Evolutionary conservation across 2,888 invertebrate species (phyloP), one percentile per base, ranked within the genome.

Genomic region (Pyrrhia umbra): DNA sequence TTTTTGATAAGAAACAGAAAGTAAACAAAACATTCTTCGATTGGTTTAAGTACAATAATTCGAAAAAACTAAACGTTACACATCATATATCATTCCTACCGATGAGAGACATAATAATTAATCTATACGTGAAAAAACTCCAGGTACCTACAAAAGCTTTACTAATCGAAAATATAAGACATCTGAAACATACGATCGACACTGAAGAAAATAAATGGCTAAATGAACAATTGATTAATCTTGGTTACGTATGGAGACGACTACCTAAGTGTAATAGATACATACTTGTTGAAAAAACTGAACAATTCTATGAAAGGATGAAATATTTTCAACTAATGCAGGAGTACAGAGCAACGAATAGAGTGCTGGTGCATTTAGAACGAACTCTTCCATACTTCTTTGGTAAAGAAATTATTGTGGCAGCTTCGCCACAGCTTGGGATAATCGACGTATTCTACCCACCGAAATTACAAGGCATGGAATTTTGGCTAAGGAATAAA

Each of bases 261-360:
- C 30, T 85, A 10, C 69, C 72, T 4, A 59, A 65, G 6, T 64
- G 66, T 0, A 46, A 68, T n/a, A 79, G 63, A 49, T 68, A 50
- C 15, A 68, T 83, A 1, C 10, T 85, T 0, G 47, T 81, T 6
- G 85, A 85, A 61, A 64, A 79, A 1, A 68, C 77, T 0, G 60
- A 77, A 16, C 71, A 74, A 27, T 37, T 64, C 9, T 54, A 63
- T 4, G 46, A 21, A 3, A 79, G 78, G 30, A 75, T 80, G 15
- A 65, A 69, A 20, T 85, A 80, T 54, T 60, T 85, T 2, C 43
- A 74, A 0, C 49, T 67, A 52, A 77, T 85, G 23, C 61, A 54
- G 2, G 45, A 63, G 4, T 77, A 71, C 10, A 78, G 84, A 46
- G 59, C 69, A 6, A 30, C 16, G 2, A 55, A 69, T 0, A 56